Conservation (phyloP, 23 tunicate species). For the Halocynthia roretzi region DNA sequence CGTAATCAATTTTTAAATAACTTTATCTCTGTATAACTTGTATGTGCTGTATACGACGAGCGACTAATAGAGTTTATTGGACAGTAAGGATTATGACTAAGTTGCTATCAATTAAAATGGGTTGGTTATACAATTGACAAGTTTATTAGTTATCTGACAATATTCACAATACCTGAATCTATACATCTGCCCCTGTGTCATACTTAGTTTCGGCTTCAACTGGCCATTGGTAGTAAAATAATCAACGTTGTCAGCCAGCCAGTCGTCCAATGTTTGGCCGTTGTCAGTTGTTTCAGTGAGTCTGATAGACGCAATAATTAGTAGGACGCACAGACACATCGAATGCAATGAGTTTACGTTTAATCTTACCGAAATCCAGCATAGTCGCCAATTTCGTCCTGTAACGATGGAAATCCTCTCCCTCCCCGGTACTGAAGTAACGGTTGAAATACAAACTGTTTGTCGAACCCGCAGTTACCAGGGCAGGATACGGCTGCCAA, state of each 20-base stretch:
- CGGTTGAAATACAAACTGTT: conserved; percentile 69
- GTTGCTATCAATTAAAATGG: too few relatives aligned
- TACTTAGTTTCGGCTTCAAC: conserved; percentile 32
- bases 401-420: conserved; percentile 48
- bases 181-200: conserved; percentile 50
- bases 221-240: conserved; percentile 73
- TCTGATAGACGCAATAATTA: too few relatives aligned
- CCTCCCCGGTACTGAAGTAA: conserved; percentile 37
- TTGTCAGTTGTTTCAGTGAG: not conserved
- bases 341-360: too few relatives aligned
- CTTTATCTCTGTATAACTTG: too few relatives aligned
- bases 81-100: too few relatives aligned
- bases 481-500: conserved; percentile 63
- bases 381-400: conserved; percentile 42
- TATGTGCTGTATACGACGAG: too few relatives aligned
- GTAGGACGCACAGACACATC: too few relatives aligned
- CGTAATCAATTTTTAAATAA: too few relatives aligned
- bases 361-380: conserved; percentile 33
- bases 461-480: conserved; percentile 52
- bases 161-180: conserved; percentile 61
- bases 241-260: conserved; percentile 31
- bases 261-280: conserved; percentile 22
- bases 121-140: too few relatives aligned
- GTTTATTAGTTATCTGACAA: too few relatives aligned
- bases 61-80: too few relatives aligned